phyloP scores from a whole-genome alignment of 2,113 vertebrate species.

The Prolemur simus region DNA sequence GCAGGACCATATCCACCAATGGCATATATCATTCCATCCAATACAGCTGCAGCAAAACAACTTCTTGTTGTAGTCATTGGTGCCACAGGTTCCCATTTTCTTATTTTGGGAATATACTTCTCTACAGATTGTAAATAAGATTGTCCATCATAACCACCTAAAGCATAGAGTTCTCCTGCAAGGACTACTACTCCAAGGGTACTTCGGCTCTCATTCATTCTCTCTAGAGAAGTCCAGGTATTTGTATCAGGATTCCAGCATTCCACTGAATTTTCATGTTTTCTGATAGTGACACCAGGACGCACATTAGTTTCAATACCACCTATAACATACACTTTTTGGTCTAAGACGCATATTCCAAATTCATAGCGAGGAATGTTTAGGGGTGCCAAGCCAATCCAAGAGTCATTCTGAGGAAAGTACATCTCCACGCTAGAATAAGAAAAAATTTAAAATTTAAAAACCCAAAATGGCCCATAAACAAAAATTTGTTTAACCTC shows the following conservation, averaged over 20 bases:
- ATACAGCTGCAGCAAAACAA: conserved; percentile 94
- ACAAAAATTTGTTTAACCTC: neutral
- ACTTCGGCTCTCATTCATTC: conserved; percentile 95
- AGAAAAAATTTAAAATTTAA: neutral
- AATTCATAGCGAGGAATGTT: conserved; percentile 96
- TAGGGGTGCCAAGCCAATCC: conserved; percentile 97
- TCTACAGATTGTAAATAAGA: conserved; percentile 97
- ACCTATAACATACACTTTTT: conserved; percentile 96
- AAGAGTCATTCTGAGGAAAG: conserved; percentile 97
- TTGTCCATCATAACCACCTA: conserved; percentile 97
- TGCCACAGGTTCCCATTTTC: conserved; percentile 95
- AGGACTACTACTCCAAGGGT: conserved; percentile 94
- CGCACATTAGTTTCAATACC: conserved; percentile 96
- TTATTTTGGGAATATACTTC: conserved; percentile 95
- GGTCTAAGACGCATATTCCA: conserved; percentile 94
- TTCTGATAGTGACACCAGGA: conserved; percentile 93
- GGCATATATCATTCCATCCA: conserved; percentile 98
- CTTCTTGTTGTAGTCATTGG: conserved; percentile 97
- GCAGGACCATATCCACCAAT: conserved; percentile 97
- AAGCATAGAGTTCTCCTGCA: conserved; percentile 95
- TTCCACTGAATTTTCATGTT: conserved; percentile 96
- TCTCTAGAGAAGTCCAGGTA: conserved; percentile 93
- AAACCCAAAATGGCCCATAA: conserved; percentile 49
- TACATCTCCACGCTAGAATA: conserved; percentile 96
- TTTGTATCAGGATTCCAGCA: conserved; percentile 98